Conservation (phyloP, 1,140 invertebrate species). For the Leptoteleia sp. region DNA sequence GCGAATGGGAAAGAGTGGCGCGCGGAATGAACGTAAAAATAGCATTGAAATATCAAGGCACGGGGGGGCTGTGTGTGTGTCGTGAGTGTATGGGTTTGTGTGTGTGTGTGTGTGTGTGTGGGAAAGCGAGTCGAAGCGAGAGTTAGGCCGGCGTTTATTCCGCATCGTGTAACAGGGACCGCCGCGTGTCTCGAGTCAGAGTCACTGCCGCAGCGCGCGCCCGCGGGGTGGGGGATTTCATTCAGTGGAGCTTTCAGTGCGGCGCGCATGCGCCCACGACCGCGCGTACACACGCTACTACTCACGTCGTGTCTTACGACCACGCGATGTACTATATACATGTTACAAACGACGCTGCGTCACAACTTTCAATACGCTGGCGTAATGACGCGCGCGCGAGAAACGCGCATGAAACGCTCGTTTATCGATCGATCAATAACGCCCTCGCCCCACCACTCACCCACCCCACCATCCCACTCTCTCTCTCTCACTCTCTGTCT, state of each 20-base stretch:
- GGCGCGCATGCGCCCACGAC: conserved; percentile 71
- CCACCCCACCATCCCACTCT: too few species aligned
- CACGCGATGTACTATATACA: conserved; percentile 65
- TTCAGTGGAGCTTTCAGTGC: conserved; percentile 72
- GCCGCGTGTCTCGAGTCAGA: conserved; percentile 57
- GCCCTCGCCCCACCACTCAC: too few species aligned
- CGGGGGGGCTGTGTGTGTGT: conserved; percentile 2
- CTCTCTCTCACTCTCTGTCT: too few species aligned
- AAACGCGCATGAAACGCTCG: conserved; percentile 8
- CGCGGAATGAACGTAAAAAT: conserved; percentile 59
- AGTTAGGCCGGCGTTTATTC: conserved; percentile 49
- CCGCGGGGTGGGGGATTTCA: conserved; percentile 75
- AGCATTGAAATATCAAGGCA: conserved; percentile 40
- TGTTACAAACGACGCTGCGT: conserved; percentile 61
- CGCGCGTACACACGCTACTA: conserved; percentile 80
- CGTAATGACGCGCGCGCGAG: conserved; percentile 38
- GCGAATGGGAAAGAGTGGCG: conserved; percentile 36
- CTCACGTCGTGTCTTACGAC: conserved; percentile 74
- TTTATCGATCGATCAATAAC: conserved; percentile 3
- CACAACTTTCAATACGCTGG: conserved; percentile 57
- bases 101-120: conserved; percentile 27
- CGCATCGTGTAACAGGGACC: conserved; percentile 64
- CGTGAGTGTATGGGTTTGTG: too few species aligned
- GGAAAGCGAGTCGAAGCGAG: conserved; percentile 31
- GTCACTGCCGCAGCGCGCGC: neutral